Evolutionary conservation across 2,888 invertebrate species (phyloP), one percentile per base, ranked within the genome.

Genomic region (Acanthosoma haemorrhoidale): DNA sequence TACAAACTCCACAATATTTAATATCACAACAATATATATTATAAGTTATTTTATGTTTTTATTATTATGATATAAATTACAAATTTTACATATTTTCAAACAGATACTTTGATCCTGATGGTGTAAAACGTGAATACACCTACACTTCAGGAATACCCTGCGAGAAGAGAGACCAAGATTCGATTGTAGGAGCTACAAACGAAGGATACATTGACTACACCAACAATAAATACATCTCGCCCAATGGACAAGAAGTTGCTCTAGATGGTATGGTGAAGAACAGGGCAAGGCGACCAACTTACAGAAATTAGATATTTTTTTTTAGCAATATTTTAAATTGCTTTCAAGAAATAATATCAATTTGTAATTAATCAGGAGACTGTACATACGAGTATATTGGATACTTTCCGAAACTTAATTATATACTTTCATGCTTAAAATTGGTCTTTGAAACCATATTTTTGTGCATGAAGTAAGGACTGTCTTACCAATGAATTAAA

Each of bases 21-120:
- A n/a, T n/a, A n/a, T n/a, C n/a, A n/a, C n/a, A n/a, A n/a, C n/a
- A n/a, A n/a, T n/a, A n/a, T n/a, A n/a, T n/a, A n/a, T n/a, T n/a
- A n/a, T n/a, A n/a, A n/a, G 36, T 8, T 9, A 36, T 36, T 9
- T 36, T 36, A 36, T 9, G 8, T 36, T 36, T 9, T 36, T 9
- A 9, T 36, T 36, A 36, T 36, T 9, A 13, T 36, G 8, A 9
- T 9, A 8, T 36, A 9, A 9, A 36, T 36, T 41, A n/a, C 15
- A 11, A 61, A 61, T 16, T 11, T 2, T 61, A 11, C 13, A 29
- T n/a, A 39, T 21, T 32, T 41, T 92, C 43, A 21, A 11, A 92
- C 78, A 92, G 92, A 31, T 92, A 92, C 78, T 84, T 91, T 6
- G 91, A 92, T 79, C 91, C 91, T 0, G 92, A 92, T 77, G 92